Evolutionary conservation across 92 coral and sea anemone genomes (phyloP).

Genomic region (Porites divaricata): DNA sequence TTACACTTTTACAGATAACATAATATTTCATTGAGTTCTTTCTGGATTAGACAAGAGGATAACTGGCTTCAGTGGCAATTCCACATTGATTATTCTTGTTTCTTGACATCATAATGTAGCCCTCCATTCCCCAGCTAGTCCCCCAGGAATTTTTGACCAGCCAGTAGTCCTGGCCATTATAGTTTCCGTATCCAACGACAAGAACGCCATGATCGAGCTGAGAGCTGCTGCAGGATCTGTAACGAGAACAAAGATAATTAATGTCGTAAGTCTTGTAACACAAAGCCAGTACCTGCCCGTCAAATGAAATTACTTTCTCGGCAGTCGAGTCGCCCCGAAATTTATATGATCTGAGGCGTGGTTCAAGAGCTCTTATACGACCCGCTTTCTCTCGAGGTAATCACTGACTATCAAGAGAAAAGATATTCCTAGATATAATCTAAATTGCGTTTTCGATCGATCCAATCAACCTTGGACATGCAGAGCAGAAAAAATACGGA

Average conservation of each 20-base stretch:
- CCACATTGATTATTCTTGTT: conserved; percentile 91
- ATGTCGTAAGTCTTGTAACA: background rate
- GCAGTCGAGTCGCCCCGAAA: too few species aligned
- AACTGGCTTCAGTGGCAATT: conserved; percentile 85
- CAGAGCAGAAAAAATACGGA: too few species aligned
- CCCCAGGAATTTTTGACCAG: conserved; percentile 97
- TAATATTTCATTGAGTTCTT: background rate
- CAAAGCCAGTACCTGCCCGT: background rate
- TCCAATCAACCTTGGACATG: too few species aligned
- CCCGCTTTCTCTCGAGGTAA: too few species aligned
- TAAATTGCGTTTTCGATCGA: too few species aligned
- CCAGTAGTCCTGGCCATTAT: conserved; percentile 85
- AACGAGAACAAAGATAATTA: background rate
- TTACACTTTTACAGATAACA: background rate
- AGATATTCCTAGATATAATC: too few species aligned
- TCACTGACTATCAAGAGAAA: too few species aligned
- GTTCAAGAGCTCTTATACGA: too few species aligned
- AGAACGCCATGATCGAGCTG: conserved; percentile 84
- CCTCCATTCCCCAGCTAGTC: conserved; percentile 79
- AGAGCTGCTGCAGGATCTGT: conserved; percentile 77
- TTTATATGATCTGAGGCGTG: too few species aligned
- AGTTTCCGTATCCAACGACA: conserved; percentile 84
- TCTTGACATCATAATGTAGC: conserved; percentile 95
- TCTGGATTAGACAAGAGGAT: conserved; percentile 40
- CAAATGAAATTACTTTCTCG: too few species aligned